These are phyloP conservation scores for Maniola jurtina DNA, from an alignment of 1,140 invertebrate species.

Conservation along the genomic window DNA sequence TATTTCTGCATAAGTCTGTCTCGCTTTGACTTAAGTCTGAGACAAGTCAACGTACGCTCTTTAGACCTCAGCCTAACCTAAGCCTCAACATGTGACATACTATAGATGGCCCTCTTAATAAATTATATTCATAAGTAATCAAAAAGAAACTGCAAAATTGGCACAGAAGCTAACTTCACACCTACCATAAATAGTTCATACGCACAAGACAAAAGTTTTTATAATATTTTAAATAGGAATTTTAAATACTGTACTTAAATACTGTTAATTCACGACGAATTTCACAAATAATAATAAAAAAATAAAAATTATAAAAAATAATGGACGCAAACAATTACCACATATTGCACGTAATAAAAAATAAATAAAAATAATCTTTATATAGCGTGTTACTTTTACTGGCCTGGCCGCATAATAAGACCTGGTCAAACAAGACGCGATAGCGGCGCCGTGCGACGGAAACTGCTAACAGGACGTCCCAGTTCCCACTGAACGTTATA, in stretches of 20 bases:
- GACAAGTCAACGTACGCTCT: no score
- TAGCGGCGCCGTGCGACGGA: no score
- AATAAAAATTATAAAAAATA: conserved; percentile 49
- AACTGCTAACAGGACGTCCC: no score
- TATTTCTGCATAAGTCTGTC: no score
- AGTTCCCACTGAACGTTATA: no score
- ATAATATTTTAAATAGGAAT: conserved; percentile 12
- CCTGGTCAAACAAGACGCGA: no score
- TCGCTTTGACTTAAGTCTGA: no score
- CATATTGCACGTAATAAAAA: conserved; percentile 67
- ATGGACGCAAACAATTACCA: conserved; percentile 74
- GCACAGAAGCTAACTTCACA: conserved; percentile 41
- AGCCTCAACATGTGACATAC: not conserved
- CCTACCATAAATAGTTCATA: conserved; percentile 14
- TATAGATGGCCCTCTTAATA: not conserved
- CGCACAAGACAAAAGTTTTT: conserved; percentile 39
- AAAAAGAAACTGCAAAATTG: conserved; percentile 39
- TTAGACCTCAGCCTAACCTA: no score
- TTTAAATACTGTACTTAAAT: conserved; percentile 65
- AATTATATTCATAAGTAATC: not conserved
- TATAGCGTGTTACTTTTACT: conserved; percentile 46
- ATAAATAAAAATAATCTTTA: conserved; percentile 28
- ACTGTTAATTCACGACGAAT: conserved; percentile 67
- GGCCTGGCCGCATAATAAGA: conserved; percentile 37
- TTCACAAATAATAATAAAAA: conserved; percentile 29